Conservation (phyloP, 2,113 vertebrate species). For the Daphoenositta chrysoptera region DNA sequence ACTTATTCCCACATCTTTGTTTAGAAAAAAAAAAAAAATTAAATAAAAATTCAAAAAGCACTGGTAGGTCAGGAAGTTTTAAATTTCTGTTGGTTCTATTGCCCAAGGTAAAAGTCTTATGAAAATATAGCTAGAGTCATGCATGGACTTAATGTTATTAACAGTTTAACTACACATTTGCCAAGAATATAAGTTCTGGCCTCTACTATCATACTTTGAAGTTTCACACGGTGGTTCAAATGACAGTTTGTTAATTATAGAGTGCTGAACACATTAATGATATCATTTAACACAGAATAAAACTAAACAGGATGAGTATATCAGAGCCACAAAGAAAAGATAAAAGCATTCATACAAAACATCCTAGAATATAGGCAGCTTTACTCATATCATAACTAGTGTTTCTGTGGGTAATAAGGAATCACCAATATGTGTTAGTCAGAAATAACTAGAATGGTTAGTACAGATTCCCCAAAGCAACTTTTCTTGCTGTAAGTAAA, state of each 20-base stretch:
- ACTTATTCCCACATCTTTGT: neutral
- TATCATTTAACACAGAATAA: neutral
- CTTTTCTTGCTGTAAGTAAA: neutral
- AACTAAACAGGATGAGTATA: neutral
- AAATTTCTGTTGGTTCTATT: neutral
- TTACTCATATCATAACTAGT: neutral
- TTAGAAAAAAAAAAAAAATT: neutral
- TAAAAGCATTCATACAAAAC: neutral
- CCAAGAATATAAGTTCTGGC: neutral
- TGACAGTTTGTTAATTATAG: neutral
- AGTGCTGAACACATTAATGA: neutral
- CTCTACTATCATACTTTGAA: neutral
- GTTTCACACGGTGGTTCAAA: neutral
- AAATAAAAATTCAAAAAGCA: neutral
- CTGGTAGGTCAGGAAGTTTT: neutral
- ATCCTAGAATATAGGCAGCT: neutral
- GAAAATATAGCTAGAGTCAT: neutral
- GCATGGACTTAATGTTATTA: neutral
- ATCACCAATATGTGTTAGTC: neutral
- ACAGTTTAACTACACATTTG: neutral
- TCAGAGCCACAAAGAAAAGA: neutral
- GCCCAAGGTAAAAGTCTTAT: neutral
- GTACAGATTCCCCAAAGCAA: neutral
- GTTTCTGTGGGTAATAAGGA: neutral
- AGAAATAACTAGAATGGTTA: neutral